phyloP scores from a whole-genome alignment of 2,888 invertebrate species.

The Danaus chrysippus region DNA sequence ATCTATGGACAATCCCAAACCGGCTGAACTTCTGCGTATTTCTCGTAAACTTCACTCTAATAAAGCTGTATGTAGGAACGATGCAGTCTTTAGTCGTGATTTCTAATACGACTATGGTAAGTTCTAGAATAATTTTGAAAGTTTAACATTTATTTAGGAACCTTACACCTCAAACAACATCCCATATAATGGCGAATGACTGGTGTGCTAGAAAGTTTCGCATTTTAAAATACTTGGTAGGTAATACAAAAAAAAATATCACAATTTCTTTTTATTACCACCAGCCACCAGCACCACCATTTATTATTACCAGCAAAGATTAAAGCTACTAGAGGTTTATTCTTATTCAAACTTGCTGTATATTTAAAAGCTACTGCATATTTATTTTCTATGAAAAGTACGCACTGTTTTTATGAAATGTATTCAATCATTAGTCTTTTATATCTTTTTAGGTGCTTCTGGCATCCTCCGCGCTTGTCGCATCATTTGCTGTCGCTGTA shows the following conservation, averaged over 20 bases:
- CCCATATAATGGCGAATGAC: no score
- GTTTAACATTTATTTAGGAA: no score
- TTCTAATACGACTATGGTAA: slow-evolving; percentile 9
- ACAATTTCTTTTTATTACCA: no score
- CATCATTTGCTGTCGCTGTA: slow-evolving; percentile 31
- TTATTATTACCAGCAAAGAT: no score
- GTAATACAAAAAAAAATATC: no score
- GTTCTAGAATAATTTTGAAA: not conserved
- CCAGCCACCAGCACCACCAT: no score
- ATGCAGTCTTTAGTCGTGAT: slow-evolving; percentile 5
- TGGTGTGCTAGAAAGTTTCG: no score
- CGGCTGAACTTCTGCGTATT: slow-evolving; percentile 36
- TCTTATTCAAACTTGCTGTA: no score
- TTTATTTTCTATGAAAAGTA: not conserved
- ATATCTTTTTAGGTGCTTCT: slow-evolving; percentile 30
- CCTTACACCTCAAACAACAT: no score
- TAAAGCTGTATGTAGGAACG: slow-evolving; percentile 18
- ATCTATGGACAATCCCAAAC: slow-evolving; percentile 33
- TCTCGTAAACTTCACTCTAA: slow-evolving; percentile 30
- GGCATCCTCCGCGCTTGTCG: slow-evolving; percentile 12
- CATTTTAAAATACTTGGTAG: no score
- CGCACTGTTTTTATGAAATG: not conserved
- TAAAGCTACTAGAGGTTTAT: no score
- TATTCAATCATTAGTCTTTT: not conserved
- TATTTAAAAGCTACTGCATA: no score